Evolutionary conservation across 2,888 invertebrate genomes (phyloP).

Genomic region (Trachelus stipa): DNA sequence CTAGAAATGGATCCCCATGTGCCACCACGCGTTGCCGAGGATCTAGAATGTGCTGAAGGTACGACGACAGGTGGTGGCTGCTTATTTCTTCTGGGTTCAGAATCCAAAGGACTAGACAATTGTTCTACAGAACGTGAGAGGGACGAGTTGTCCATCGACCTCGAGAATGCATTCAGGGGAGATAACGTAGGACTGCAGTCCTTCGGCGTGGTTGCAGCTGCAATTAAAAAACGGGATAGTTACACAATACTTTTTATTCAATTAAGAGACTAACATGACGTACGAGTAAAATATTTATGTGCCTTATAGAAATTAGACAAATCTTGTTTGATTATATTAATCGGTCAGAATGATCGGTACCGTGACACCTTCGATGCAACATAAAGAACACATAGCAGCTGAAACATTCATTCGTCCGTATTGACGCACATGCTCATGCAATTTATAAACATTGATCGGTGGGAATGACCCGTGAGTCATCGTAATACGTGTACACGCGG

Average conservation of each 20-base stretch:
- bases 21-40: slow-evolving; percentile 73
- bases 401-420: neutral
- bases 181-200: slow-evolving; percentile 88
- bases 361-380: slow-evolving; percentile 44
- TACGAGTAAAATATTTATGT: neutral
- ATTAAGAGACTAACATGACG: neutral
- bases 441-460: slow-evolving; percentile 3
- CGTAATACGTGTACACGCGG: neutral
- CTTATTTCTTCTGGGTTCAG: slow-evolving; percentile 70
- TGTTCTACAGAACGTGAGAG: slow-evolving; percentile 78
- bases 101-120: slow-evolving; percentile 81
- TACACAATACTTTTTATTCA: neutral
- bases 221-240: slow-evolving; percentile 22
- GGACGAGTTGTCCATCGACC: slow-evolving; percentile 75
- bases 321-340: neutral
- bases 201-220: slow-evolving; percentile 81
- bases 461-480: neutral
- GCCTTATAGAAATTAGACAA: neutral
- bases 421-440: slow-evolving; percentile 9
- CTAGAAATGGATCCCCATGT: slow-evolving; percentile 92
- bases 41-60: slow-evolving; percentile 61
- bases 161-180: slow-evolving; percentile 83
- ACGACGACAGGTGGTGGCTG: slow-evolving; percentile 57
- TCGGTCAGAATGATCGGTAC: neutral
- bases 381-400: slow-evolving; percentile 50